Percentiles rank a stretch among this genome's conserved stretches.
These are phyloP conservation scores for Echinarachnius parma DNA, from an alignment of 53 echinoderm and acorn worm species.

Conservation along the genomic window DNA sequence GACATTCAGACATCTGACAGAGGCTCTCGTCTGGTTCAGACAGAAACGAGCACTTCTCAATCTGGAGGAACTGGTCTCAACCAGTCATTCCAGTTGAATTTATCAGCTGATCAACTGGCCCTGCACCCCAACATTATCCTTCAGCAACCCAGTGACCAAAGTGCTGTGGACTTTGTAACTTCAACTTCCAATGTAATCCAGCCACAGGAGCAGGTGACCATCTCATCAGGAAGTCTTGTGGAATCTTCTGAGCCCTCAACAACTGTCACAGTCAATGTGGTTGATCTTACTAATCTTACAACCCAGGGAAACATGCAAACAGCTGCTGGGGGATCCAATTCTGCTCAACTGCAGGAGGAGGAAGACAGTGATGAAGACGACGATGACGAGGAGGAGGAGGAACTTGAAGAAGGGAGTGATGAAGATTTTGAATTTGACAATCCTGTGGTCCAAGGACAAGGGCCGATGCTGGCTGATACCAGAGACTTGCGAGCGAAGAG, in stretches of 20 bases:
- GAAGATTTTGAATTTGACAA: not conserved
- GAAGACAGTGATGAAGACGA: slow-evolving; percentile 22
- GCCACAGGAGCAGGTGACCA: slow-evolving; percentile 41
- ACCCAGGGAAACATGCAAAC: slow-evolving; percentile 22
- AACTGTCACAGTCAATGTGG: slow-evolving; percentile 35
- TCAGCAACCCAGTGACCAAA: slow-evolving; percentile 42
- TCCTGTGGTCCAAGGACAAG: not conserved
- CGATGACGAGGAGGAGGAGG: slow-evolving; percentile 21
- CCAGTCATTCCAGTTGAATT: slow-evolving; percentile 62
- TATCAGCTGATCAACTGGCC: slow-evolving; percentile 55
- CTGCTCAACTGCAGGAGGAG: slow-evolving; percentile 20
- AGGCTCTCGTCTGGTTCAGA: slow-evolving; percentile 16
- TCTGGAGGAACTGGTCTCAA: slow-evolving; percentile 39
- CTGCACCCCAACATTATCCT: slow-evolving; percentile 64
- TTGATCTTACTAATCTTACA: slow-evolving; percentile 26
- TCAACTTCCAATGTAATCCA: slow-evolving; percentile 4
- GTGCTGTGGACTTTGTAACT: slow-evolving; percentile 17
- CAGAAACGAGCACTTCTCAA: slow-evolving; percentile 27
- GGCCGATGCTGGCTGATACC: not conserved
- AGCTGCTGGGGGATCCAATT: not conserved
- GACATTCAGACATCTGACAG: slow-evolving; percentile 25
- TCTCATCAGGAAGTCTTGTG: not conserved
- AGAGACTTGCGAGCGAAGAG: slow-evolving; percentile 22
- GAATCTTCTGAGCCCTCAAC: not conserved
- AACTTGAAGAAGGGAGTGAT: slow-evolving; percentile 19